Conservation (phyloP, 2,113 vertebrate genomes). For the Petrocephalus microphthalmus region DNA sequence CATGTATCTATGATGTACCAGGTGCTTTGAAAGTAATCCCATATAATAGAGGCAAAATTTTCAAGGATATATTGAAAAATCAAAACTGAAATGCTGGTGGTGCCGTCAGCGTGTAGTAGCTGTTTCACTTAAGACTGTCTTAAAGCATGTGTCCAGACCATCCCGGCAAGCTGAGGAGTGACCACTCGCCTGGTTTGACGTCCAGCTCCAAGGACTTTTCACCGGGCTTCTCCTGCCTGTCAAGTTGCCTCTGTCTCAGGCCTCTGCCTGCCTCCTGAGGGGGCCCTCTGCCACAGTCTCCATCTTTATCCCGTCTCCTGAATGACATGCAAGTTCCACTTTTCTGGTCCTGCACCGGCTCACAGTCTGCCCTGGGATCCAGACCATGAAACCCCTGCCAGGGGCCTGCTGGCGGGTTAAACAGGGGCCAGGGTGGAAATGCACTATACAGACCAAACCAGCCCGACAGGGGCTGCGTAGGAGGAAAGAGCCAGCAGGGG, state of each 20-base stretch:
- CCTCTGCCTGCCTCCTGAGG: conserved; percentile 15
- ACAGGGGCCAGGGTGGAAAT: background rate
- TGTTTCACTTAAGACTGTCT: background rate
- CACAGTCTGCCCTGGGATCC: conserved; percentile 19
- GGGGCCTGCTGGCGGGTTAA: background rate
- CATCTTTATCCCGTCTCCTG: background rate
- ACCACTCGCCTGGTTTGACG: conserved; percentile 51
- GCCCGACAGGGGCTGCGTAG: conserved; percentile 18
- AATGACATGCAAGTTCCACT: background rate
- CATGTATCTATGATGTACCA: no score
- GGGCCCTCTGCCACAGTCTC: background rate
- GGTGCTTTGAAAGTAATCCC: no score
- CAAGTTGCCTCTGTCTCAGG: background rate
- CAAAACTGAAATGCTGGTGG: background rate
- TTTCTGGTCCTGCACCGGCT: background rate
- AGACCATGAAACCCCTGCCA: background rate
- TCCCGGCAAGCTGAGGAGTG: background rate
- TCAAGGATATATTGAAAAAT: background rate
- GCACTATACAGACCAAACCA: conserved; percentile 23
- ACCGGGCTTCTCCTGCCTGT: conserved; percentile 23
- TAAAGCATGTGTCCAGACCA: background rate
- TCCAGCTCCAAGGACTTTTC: conserved; percentile 46
- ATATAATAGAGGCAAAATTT: background rate
- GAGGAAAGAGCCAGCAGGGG: conserved; percentile 12
- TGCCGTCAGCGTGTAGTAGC: background rate